Conservation (phyloP, 2,888 invertebrate species). For the Chouioia cunea region DNA sequence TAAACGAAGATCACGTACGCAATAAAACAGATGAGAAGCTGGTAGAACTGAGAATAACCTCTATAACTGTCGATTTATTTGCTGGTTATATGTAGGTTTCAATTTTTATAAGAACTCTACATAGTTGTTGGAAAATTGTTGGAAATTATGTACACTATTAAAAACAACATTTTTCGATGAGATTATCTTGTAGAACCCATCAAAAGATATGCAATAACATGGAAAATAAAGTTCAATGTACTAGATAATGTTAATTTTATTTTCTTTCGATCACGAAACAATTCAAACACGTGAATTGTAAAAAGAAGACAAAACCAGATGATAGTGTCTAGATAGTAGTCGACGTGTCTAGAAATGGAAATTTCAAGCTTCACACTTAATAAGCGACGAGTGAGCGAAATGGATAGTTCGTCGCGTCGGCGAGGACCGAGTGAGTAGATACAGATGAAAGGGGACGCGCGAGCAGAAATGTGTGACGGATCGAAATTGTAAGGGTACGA, state of each 20-base stretch:
- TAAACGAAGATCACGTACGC: slow-evolving; percentile 10
- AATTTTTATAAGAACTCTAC: neutral
- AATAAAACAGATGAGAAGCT: slow-evolving; percentile 5
- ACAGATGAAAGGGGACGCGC: neutral
- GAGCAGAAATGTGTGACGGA: slow-evolving; percentile 6
- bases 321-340: too few species aligned
- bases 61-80: slow-evolving; percentile 22
- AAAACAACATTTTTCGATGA: too few species aligned
- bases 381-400: slow-evolving; percentile 11
- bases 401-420: neutral
- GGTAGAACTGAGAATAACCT: neutral
- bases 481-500: neutral
- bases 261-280: too few species aligned
- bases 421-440: neutral
- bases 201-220: too few species aligned
- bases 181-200: too few species aligned
- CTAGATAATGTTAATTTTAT: too few species aligned
- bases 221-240: too few species aligned
- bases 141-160: too few species aligned
- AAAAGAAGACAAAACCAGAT: too few species aligned
- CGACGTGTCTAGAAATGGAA: slow-evolving; percentile 23
- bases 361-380: slow-evolving; percentile 20
- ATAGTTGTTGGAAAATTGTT: neutral
- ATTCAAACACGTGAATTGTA: too few species aligned
- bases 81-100: neutral